Percentiles rank a stretch among this genome's conserved stretches.
These are phyloP conservation scores for Melikaiella ostensackeni DNA, from an alignment of 2,888 invertebrate genomes.

Conservation along the genomic window DNA sequence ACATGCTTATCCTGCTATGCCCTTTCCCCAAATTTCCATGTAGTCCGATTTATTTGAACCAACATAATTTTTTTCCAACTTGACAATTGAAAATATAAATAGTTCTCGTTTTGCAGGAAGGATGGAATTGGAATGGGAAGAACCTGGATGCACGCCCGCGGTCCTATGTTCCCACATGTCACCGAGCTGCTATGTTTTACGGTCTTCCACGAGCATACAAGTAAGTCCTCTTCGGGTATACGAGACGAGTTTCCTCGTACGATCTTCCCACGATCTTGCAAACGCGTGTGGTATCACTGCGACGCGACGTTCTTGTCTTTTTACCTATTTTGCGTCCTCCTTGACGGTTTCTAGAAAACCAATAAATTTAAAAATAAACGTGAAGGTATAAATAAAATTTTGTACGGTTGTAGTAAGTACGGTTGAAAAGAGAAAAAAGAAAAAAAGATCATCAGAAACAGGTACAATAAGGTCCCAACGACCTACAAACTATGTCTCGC, in stretches of 20 bases:
- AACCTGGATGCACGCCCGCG: not conserved
- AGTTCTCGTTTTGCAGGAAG: not conserved
- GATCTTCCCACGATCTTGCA: constrained; percentile 69
- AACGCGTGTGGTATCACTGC: constrained; percentile 47
- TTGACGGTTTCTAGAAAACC: constrained; percentile 50
- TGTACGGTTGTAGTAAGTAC: no score
- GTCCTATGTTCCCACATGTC: constrained; percentile 59
- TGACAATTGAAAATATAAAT: not conserved
- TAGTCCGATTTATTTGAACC: no score
- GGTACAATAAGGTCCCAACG: constrained; percentile 34
- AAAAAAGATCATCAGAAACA: not conserved
- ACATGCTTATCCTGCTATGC: no score
- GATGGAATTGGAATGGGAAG: not conserved
- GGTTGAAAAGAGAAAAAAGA: constrained; percentile 25
- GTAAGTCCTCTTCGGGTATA: constrained; percentile 53
- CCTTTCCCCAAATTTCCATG: no score
- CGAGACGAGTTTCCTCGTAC: constrained; percentile 64
- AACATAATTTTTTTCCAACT: not conserved
- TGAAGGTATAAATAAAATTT: not conserved
- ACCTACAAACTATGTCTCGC: constrained; percentile 44
- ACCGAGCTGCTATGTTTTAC: constrained; percentile 55
- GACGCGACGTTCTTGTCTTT: constrained; percentile 48
- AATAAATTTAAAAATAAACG: not conserved
- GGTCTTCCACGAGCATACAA: constrained; percentile 54
- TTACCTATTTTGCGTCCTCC: constrained; percentile 48